These are phyloP conservation scores for Kryphioiulus occultus DNA, from an alignment of 2,888 invertebrate species.

Conservation along the genomic window DNA sequence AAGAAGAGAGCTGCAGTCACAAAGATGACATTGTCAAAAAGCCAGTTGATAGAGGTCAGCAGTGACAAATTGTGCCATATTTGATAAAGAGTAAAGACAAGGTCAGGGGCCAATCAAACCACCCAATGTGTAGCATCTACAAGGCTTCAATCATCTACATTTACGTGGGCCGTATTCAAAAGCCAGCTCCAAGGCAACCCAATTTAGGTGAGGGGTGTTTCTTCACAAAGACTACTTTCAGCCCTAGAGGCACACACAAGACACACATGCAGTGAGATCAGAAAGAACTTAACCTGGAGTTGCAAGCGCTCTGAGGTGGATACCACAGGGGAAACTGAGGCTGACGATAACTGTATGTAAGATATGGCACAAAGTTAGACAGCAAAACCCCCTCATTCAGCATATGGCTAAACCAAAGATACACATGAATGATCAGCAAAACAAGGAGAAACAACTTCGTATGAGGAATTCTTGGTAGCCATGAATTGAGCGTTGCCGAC, in stretches of 20 bases:
- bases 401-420: conserved; percentile 24
- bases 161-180: not conserved
- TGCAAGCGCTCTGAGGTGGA: conserved; percentile 47
- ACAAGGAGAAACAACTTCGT: not conserved
- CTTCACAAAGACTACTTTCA: not conserved
- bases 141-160: not conserved
- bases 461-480: not conserved
- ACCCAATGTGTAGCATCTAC: not conserved
- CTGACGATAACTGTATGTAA: conserved; percentile 50
- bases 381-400: conserved; percentile 33
- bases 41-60: not conserved
- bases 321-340: conserved; percentile 49
- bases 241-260: conserved; percentile 1
- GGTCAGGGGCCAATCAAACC: not conserved
- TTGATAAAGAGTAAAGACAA: not conserved
- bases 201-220: not conserved
- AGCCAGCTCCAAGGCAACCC: not conserved
- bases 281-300: conserved; percentile 50
- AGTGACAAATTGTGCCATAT: not conserved
- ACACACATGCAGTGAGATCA: conserved; percentile 13
- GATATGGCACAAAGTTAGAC: conserved; percentile 43
- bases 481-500: not conserved
- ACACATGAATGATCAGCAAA: not conserved
- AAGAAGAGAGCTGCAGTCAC: not conserved
- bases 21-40: not conserved